These are phyloP conservation scores for Atethmia centrago DNA, from an alignment of 2,888 invertebrate genomes.

Conservation along the genomic window DNA sequence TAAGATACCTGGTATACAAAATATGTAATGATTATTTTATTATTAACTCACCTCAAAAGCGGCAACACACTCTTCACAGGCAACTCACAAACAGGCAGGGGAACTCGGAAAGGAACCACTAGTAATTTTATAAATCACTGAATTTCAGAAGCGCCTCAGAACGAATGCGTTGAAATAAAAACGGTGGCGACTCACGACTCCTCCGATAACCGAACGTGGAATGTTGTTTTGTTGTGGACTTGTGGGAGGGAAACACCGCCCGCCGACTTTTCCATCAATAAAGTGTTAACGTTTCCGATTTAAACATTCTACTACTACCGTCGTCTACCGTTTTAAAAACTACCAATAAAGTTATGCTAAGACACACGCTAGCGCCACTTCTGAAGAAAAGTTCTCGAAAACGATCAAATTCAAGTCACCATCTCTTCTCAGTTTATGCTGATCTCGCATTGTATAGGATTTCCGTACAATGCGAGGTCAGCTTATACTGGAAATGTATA, in stretches of 20 bases:
- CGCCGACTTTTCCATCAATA: slow-evolving; percentile 15
- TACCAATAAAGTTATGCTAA: background rate
- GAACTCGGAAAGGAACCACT: background rate
- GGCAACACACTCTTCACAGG: background rate
- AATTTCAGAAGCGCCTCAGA: background rate
- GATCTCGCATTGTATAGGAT: no score
- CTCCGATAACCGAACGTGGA: background rate
- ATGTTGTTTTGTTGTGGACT: slow-evolving; percentile 28
- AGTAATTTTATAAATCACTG: background rate
- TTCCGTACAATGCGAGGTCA: no score
- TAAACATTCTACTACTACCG: slow-evolving; percentile 13
- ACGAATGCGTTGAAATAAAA: background rate
- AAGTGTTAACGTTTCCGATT: background rate
- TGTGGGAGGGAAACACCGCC: background rate
- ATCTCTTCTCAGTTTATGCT: no score
- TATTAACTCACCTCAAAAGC: slow-evolving; percentile 15
- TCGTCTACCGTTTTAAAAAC: background rate
- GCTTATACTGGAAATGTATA: no score
- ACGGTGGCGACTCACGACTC: background rate
- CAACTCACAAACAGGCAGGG: no score
- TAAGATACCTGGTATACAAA: background rate
- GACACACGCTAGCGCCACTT: no score
- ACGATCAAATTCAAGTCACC: no score
- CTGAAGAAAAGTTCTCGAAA: no score
- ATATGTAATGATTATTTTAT: background rate